These are phyloP conservation scores for Pseudocheirus occidentalis DNA, from an alignment of 2,797 vertebrate genomes.

Conservation along the genomic window DNA sequence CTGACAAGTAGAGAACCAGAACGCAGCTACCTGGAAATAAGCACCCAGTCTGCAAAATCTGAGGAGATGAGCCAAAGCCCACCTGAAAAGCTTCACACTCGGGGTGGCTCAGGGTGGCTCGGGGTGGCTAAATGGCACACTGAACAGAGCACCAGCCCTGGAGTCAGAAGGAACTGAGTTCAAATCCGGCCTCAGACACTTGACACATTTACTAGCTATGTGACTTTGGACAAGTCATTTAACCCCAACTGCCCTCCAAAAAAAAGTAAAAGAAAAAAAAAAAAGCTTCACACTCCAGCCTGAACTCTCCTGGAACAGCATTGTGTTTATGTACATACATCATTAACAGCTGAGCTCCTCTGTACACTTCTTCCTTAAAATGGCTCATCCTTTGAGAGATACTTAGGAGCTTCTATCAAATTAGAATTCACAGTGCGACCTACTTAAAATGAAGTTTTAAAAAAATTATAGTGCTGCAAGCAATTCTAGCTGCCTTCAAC, in stretches of 20 bases:
- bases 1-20: neutral
- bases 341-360: neutral
- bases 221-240: too few relatives aligned
- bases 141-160: too few relatives aligned
- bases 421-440: neutral
- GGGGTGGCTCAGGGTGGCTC: too few relatives aligned
- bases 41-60: conserved; percentile 13
- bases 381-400: conserved; percentile 32
- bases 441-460: neutral
- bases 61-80: neutral
- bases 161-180: too few relatives aligned
- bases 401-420: neutral
- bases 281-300: neutral
- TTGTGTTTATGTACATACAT: neutral
- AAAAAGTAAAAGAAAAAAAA: too few relatives aligned
- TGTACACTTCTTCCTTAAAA: conserved; percentile 26
- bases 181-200: too few relatives aligned
- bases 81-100: neutral
- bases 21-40: conserved; percentile 5
- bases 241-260: too few relatives aligned
- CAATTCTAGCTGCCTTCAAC: neutral
- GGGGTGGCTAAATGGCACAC: too few relatives aligned
- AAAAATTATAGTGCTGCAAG: neutral
- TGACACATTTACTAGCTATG: too few relatives aligned
- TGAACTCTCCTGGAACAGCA: neutral